phyloP scores from a whole-genome alignment of 2,113 vertebrate genomes.

The Microtus oregoni region DNA sequence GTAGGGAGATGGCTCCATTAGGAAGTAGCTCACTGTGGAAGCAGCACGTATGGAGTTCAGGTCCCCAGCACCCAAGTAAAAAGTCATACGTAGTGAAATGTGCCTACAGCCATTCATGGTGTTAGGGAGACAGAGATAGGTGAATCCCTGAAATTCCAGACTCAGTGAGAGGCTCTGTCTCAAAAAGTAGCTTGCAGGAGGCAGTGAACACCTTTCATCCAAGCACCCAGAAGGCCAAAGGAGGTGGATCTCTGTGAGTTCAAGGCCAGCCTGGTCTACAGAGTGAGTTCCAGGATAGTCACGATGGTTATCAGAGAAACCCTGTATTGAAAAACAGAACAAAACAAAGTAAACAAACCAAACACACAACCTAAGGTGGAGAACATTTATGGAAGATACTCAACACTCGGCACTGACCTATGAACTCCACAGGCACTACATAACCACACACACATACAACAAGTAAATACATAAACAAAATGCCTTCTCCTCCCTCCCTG shows the following conservation, averaged over 20 bases:
- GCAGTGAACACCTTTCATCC: background rate
- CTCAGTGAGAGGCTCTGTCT: too few species aligned
- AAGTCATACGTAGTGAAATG: rapidly evolving
- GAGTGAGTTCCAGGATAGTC: background rate
- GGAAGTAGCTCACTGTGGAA: background rate
- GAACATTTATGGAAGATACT: background rate
- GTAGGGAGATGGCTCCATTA: background rate
- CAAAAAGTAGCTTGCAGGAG: background rate
- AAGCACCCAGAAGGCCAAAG: background rate
- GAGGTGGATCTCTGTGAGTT: background rate
- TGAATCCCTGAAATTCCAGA: background rate
- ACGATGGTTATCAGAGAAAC: background rate
- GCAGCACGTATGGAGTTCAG: background rate
- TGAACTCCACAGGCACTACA: background rate
- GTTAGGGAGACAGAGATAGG: background rate
- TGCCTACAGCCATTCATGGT: rapidly evolving
- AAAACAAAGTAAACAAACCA: background rate
- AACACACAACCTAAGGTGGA: background rate
- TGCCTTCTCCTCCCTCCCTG: background rate
- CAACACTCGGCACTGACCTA: background rate
- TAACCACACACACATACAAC: background rate
- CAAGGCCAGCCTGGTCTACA: background rate
- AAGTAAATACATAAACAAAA: background rate
- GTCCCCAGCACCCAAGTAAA: too few species aligned
- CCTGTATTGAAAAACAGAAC: background rate